Evolutionary conservation across 2,888 invertebrate species (phyloP), one percentile per base, ranked within the genome.

Genomic region (Oligia latruncula): DNA sequence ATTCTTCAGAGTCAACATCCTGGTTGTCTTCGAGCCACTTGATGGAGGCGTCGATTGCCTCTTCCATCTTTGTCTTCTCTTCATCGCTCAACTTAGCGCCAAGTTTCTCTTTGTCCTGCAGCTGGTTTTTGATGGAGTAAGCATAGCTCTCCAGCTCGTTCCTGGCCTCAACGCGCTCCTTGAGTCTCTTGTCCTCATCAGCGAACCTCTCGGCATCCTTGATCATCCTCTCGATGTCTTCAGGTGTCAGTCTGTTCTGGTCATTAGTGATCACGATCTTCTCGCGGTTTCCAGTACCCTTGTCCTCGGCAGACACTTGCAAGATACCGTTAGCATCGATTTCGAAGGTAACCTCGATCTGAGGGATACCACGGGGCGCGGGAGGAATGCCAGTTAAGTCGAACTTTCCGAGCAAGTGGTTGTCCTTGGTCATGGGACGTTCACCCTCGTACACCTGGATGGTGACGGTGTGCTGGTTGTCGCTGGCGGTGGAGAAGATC

Each of bases 361-460:
- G 99, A 67, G 99, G 99, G 82, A 99, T 99, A 84, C 99, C 99
- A 92, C 99, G 97, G 0, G 99, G 99, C 74, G 99, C 99, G 67
- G 99, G 99, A 82, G 99, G 99, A 91, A 99, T 99, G 84, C 99
- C 99, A 81, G 99, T 99, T 83, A 99, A 97, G 93, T 99, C 99
- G 96, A 99, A 99, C 96, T 99, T 99, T 86, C 99, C 99, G 83
- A 99, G 97, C 88, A 99, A 97, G 96, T 99, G 99, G 97, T 99
- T 99, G 97, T 99, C 99, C 97, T 99, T 99, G 88, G 99, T 99
- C 99, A 99, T 99, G 49, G 99, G 99, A 92, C 99, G 98, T 96
- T 99, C 99, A 91, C 99, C 99, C 97, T 99, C 99, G 95, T 99
- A 99, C 0, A 99, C 99, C 96, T 99, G 99, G 94, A 99, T 99